Percentiles rank a stretch among this genome's conserved stretches.
Conservation (phyloP, 2,113 vertebrate species). For the Xenopus laevis region DNA sequence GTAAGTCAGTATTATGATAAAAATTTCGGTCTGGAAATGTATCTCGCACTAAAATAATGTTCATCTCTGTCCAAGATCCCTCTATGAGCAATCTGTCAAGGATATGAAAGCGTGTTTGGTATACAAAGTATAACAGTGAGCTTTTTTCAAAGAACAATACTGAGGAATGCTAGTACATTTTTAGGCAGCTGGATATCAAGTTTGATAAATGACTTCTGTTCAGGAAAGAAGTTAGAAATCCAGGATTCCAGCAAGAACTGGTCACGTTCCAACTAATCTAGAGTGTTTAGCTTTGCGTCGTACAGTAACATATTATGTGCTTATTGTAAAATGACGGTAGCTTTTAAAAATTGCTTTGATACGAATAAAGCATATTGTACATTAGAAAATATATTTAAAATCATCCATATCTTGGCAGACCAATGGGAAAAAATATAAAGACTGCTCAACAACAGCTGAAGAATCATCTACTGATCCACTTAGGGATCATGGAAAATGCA, state of each 20-base stretch:
- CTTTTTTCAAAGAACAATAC: background rate
- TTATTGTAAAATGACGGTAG: background rate
- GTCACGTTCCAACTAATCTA: background rate
- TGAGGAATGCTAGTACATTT: background rate
- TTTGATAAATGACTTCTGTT: background rate
- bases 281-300: background rate
- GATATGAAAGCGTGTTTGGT: background rate
- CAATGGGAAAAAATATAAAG: too few species aligned
- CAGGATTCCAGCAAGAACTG: background rate
- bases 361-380: too few species aligned
- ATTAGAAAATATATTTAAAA: too few species aligned
- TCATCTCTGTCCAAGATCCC: background rate
- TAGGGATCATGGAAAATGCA: too few species aligned
- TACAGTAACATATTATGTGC: too few species aligned
- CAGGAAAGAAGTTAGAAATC: background rate
- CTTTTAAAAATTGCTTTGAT: background rate
- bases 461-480: too few species aligned
- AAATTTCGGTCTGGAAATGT: background rate
- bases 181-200: background rate
- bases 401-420: too few species aligned
- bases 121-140: background rate
- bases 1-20: background rate
- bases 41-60: background rate
- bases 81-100: conserved; percentile 1
- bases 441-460: too few species aligned